phyloP scores from a whole-genome alignment of 2,888 invertebrate species.

The Perizoma affinitatum region DNA sequence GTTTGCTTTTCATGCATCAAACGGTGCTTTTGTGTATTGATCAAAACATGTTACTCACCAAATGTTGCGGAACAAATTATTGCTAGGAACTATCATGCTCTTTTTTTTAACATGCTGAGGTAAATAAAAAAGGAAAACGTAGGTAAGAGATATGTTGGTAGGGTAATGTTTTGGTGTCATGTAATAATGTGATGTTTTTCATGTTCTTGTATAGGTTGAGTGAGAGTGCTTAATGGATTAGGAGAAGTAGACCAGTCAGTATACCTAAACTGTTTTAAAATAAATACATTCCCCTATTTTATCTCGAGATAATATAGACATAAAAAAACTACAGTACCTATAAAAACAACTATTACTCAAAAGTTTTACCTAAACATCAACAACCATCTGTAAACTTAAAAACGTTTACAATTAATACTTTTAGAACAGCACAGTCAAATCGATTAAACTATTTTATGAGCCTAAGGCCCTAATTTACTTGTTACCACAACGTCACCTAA shows the following conservation, averaged over 20 bases:
- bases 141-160: slow-evolving; percentile 49
- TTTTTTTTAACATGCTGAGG: slow-evolving; percentile 41
- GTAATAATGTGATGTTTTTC: slow-evolving; percentile 51
- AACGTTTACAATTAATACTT: slow-evolving; percentile 68
- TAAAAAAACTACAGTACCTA: slow-evolving; percentile 44
- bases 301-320: slow-evolving; percentile 52
- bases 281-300: slow-evolving; percentile 63
- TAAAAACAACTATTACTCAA: slow-evolving; percentile 63
- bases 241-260: slow-evolving; percentile 47
- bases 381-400: slow-evolving; percentile 80
- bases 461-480: slow-evolving; percentile 73
- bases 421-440: slow-evolving; percentile 62
- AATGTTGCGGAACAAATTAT: slow-evolving; percentile 32
- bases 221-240: slow-evolving; percentile 61
- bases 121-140: slow-evolving; percentile 48
- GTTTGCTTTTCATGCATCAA: slow-evolving; percentile 69
- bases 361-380: slow-evolving; percentile 79
- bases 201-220: slow-evolving; percentile 68
- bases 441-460: slow-evolving; percentile 56
- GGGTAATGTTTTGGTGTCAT: slow-evolving; percentile 39
- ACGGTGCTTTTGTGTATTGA: slow-evolving; percentile 64
- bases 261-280: slow-evolving; percentile 47
- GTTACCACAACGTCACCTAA: slow-evolving; percentile 60
- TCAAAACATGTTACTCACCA: slow-evolving; percentile 58
- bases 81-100: slow-evolving; percentile 44